Base-by-base conservation (phyloP, 2,797 vertebrate genomes). In the Crypturellus tataupa region DNA sequence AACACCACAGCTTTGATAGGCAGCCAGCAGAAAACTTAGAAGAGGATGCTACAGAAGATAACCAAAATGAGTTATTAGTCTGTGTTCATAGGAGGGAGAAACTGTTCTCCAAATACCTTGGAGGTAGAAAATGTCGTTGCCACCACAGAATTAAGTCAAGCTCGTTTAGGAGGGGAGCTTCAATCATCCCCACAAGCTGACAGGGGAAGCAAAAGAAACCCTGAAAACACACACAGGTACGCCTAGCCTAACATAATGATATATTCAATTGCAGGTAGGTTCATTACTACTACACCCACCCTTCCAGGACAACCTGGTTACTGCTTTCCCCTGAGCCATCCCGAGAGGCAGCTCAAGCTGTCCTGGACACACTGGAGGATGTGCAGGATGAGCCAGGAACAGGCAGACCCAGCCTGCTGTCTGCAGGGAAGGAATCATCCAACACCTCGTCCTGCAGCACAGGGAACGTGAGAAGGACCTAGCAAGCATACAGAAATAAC, bases 51-150 rank as follows among this genome's bases (percentile, higher is more conserved):
- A 20, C 27, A 76, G 55, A 84, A 80, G 13, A 47, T 16, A 2
- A 4, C 17, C 35, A 68, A 88, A 93, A 82, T 12, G 7, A 86
- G 27, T 44, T 31, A 70, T 2, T 23, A 79, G 51, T 31, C 35
- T 72, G 47, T 40, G 44, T 76, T 62, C 35, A 76, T 17, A 87
- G 27, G 20, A 80, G 4, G n/a, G 9, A 55, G 7, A n/a, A 71
- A 84, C 14, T 23, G 53, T 47, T 58, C 47, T 23, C n/a, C 72
- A 81, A 85, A 86, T 53, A 31, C 24, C 33, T 51, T n/a, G 20
- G 3, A 60, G 55, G 42, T 4, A 77, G 47, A 46, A 9, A 85
- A 37, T 9, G 3, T 44, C 0, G 0, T 37, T 37, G 83, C 9
- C 37, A 75, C 3, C 37, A 49, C 33, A 62, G 40, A 85, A 73